These are phyloP conservation scores for Drosophila buzzatii DNA, from an alignment of 2,888 invertebrate species.

Conservation along the genomic window DNA sequence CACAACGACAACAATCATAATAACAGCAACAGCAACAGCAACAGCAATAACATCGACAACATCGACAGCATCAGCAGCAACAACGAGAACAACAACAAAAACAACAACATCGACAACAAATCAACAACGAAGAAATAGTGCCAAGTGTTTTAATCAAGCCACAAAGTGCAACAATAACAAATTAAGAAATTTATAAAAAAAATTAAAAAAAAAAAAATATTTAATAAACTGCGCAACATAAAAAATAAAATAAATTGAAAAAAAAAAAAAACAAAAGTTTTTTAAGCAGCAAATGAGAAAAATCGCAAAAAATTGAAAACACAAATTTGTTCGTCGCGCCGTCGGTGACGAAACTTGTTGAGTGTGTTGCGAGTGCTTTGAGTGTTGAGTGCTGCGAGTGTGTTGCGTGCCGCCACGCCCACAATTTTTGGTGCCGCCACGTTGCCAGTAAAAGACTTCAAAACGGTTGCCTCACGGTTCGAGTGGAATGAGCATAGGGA, in stretches of 20 bases:
- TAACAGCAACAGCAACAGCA: slow-evolving; percentile 18
- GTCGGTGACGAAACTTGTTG: slow-evolving; percentile 66
- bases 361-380: slow-evolving; percentile 32
- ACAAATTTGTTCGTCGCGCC: slow-evolving; percentile 39
- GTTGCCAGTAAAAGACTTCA: slow-evolving; percentile 83
- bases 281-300: neutral
- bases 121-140: slow-evolving; percentile 38
- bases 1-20: slow-evolving; percentile 27
- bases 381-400: slow-evolving; percentile 20
- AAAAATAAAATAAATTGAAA: slow-evolving; percentile 6
- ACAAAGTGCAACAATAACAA: slow-evolving; percentile 35
- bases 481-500: slow-evolving; percentile 86
- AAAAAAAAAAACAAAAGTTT: slow-evolving; percentile 16
- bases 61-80: slow-evolving; percentile 1
- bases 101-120: slow-evolving; percentile 29
- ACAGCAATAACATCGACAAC: slow-evolving; percentile 6
- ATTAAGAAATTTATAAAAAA: neutral
- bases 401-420: slow-evolving; percentile 44
- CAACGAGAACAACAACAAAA: slow-evolving; percentile 7
- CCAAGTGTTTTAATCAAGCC: slow-evolving; percentile 45
- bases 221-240: slow-evolving; percentile 34
- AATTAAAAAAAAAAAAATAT: neutral
- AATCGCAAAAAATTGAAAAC: slow-evolving; percentile 7
- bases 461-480: slow-evolving; percentile 85
- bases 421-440: slow-evolving; percentile 67